Percentiles rank a stretch among this genome's conserved stretches.
These are phyloP conservation scores for Tympanoctomys barrerae DNA, from an alignment of 2,797 vertebrate species.

Conservation along the genomic window DNA sequence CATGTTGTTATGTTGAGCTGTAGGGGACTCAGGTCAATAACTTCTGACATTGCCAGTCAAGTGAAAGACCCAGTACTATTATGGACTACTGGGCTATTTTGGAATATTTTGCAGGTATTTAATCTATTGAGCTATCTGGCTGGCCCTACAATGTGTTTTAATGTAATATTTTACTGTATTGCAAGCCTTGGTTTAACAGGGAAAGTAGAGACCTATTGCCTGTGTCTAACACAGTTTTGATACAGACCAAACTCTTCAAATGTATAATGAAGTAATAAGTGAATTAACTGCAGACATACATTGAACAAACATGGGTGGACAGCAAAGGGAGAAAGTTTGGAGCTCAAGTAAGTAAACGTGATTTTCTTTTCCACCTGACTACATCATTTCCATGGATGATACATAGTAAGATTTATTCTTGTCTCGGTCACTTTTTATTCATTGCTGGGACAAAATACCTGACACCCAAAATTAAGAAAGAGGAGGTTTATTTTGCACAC, in stretches of 20 bases:
- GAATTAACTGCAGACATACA: background rate
- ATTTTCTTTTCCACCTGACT: background rate
- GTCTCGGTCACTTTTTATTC: no score
- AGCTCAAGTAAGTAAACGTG: background rate
- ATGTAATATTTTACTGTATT: background rate
- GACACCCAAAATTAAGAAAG: no score
- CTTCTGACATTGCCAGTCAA: no score
- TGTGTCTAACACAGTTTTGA: background rate
- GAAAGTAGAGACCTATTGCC: background rate
- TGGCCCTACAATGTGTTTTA: background rate
- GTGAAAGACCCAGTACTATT: no score
- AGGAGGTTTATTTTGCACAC: no score
- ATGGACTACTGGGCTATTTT: no score
- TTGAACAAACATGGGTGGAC: background rate
- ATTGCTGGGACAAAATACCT: no score
- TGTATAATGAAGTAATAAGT: background rate
- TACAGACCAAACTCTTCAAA: background rate
- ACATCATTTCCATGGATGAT: background rate
- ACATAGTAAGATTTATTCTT: background rate
- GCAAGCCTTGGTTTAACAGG: background rate
- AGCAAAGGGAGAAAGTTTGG: conserved; percentile 17
- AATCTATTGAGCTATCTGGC: no score
- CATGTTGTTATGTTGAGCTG: no score
- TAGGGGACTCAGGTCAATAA: no score
- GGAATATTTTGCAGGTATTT: no score